phyloP scores from a whole-genome alignment of 2,888 invertebrate genomes.

The Leucoptera coffeella region DNA sequence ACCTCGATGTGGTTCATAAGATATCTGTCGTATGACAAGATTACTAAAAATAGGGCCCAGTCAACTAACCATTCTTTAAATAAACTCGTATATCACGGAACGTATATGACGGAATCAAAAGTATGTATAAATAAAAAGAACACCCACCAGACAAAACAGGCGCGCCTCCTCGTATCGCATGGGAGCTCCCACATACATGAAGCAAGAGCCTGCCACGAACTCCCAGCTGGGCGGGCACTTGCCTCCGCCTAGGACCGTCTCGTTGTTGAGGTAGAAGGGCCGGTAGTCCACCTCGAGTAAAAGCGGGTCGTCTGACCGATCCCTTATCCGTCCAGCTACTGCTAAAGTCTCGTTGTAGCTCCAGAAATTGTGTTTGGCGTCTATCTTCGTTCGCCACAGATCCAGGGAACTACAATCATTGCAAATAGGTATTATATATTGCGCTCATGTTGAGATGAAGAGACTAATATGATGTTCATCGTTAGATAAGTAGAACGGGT shows the following conservation, averaged over 20 bases:
- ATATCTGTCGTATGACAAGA: too few species aligned
- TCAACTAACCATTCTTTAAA: too few species aligned
- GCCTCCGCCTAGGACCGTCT: constrained; percentile 72
- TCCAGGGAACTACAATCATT: constrained; percentile 66
- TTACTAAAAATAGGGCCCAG: too few species aligned
- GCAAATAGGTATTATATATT: too few species aligned
- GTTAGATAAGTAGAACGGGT: too few species aligned
- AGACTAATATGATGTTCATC: too few species aligned
- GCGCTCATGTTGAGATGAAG: too few species aligned
- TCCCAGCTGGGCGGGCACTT: constrained; percentile 97
- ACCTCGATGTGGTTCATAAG: too few species aligned
- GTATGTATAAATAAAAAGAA: neutral
- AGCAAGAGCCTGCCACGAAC: constrained; percentile 84
- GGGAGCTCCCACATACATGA: constrained; percentile 90
- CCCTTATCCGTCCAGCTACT: constrained; percentile 83
- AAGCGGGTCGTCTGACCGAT: constrained; percentile 63
- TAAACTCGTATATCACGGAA: too few species aligned
- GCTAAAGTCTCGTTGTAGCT: constrained; percentile 85
- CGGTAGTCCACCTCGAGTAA: constrained; percentile 78
- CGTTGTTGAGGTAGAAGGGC: constrained; percentile 85
- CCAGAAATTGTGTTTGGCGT: constrained; percentile 92
- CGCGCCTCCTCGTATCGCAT: constrained; percentile 86
- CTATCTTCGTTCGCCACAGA: constrained; percentile 81
- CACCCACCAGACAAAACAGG: constrained; percentile 75
- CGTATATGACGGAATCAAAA: too few species aligned